phyloP scores from a whole-genome alignment of 1,140 invertebrate genomes.

The Saccostrea glomerata region DNA sequence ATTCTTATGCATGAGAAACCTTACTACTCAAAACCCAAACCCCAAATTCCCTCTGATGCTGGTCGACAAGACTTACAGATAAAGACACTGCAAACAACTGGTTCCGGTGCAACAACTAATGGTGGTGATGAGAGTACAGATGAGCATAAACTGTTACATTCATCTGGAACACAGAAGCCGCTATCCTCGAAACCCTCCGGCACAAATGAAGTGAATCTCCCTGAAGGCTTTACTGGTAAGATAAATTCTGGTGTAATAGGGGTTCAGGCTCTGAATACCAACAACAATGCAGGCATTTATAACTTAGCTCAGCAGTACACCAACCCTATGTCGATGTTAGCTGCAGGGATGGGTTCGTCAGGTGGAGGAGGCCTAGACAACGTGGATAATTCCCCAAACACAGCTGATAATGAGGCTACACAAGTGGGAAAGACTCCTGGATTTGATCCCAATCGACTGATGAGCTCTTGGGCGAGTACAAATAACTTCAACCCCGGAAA shows the following conservation, averaged over 20 bases:
- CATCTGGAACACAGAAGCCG: not conserved
- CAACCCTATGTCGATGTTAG: conserved; percentile 44
- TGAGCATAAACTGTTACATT: not conserved
- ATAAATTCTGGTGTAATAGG: not conserved
- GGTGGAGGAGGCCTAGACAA: not conserved
- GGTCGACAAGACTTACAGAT: not conserved
- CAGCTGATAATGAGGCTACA: not conserved
- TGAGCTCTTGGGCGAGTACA: conserved; percentile 40
- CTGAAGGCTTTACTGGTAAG: not conserved
- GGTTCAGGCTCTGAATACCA: not conserved
- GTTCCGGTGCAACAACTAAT: not conserved
- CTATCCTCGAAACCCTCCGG: not conserved
- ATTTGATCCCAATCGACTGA: conserved; percentile 53
- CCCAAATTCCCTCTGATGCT: not conserved
- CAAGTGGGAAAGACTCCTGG: not conserved
- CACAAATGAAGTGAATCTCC: not conserved
- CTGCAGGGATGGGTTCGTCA: conserved; percentile 39
- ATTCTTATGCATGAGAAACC: not conserved
- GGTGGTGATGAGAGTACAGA: not conserved
- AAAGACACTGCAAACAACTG: not conserved
- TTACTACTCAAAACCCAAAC: not conserved
- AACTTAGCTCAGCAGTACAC: conserved; percentile 42
- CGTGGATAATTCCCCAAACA: not conserved
- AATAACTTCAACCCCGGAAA: conserved; percentile 27
- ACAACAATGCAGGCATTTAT: not conserved